Evolutionary conservation across 2,113 vertebrate species (phyloP), one percentile per base, ranked within the genome.

Genomic region (Ancistrus triradiatus): DNA sequence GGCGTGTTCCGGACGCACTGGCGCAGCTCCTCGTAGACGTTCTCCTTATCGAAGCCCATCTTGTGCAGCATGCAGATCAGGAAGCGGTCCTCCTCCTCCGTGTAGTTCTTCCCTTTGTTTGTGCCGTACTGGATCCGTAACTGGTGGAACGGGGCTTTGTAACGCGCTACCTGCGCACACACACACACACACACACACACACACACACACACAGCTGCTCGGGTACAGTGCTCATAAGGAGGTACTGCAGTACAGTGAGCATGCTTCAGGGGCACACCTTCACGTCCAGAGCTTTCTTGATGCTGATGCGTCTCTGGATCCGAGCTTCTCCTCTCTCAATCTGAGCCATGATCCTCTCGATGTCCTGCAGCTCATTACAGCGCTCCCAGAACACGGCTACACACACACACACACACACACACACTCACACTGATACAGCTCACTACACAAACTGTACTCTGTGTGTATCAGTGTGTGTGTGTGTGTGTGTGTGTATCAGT

Each of bases 11-110:
- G 88, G 25, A 94, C 91, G 35, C 92, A 94, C 77, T 94, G 92
- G 9, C 92, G 77, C 53, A 94, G 84, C 18, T 94, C 92, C 77
- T 94, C 92, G 0, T 93, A 94, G 14, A 94, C 91, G 0, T 92
- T 92, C 61, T 93, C 91, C 66, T 91, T 92, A 78, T 94, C 92
- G 58, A 94, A 92, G 74, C 92, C 92, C 91, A 92, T 93, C 82
- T 93, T 94, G 78, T 94, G 92, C 6, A 93, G 71, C 92, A 94
- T 94, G 53, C 92, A 93, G 74, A 93, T 93, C 69, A 94, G 80
- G 75, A 94, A 94, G 19, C 92, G 79, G 70, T 94, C 92, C 69
- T 93, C 91, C 52, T 93, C 92, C 50, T 94, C 92, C 0, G 92
- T 93, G 76, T 93, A 93, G 42, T 94, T 94, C 48, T 94, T 94